Base-by-base conservation (phyloP, 37 sponge, comb jelly and placozoan genomes). In the Petrosia ficiformis region DNA sequence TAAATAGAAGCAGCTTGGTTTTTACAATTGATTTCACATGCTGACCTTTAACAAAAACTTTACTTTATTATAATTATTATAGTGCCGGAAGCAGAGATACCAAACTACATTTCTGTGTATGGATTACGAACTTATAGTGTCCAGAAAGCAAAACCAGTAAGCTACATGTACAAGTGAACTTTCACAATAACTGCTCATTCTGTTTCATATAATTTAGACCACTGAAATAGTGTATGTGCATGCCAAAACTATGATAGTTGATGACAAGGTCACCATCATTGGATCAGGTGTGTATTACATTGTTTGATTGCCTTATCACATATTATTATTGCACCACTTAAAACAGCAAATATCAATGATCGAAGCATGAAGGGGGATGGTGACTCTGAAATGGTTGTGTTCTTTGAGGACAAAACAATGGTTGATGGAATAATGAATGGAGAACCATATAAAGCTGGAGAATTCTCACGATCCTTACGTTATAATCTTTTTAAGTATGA, bases 281-380 rank as follows among this genome's bases (percentile, higher is more conserved):
- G 86, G 86, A 35, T 85, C 86, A 73, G 82, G 88, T 87, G 11
- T 56, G 68, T 34, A 36, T 35, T 19, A 28, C 22, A 26, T 34
- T 38, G 8, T 41, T n/a, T 24, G n/a, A 21, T 10, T 8, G 5
- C 11, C 26, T 32, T 24, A 21, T 8, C 30, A 57, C 8, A 6
- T 38, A 38, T 22, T 22, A 39, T 72, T 3, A n/a, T 72, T 21
- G 42, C 8, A 29, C 28, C 61, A 28, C 34, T 2, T 33, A 24
- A 2, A 19, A 11, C 63, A 89, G 86, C 86, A 14, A 85, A 85
- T 58, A 85, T 85, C 80, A 85, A 85, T 79, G 86, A 85, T 44
- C 74, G 86, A 22, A 79, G 80, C 60, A 85, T 85, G 86, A 59
- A 73, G 19, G 86, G 86, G 35, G 24, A 66, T 44, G 72, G 86